Evolutionary conservation across 2,113 vertebrate species (phyloP).

Genomic region (Gobiocypris rarus): DNA sequence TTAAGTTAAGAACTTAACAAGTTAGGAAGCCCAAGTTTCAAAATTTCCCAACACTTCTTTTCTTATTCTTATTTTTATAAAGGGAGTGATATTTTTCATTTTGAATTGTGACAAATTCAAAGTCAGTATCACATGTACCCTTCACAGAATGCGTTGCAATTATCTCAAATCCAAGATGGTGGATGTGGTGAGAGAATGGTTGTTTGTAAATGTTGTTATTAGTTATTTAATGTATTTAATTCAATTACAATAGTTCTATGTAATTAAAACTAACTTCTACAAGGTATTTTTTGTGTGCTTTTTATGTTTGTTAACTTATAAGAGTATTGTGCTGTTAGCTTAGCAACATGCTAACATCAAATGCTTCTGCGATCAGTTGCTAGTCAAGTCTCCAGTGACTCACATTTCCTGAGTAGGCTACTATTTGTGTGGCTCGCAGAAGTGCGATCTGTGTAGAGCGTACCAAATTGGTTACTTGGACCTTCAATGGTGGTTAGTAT

Average conservation of each 20-base stretch:
- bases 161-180: neutral
- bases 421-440: neutral
- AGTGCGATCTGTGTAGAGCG: neutral
- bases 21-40: neutral
- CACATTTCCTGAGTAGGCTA: neutral
- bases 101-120: neutral
- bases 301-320: neutral
- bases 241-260: neutral
- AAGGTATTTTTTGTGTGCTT: neutral
- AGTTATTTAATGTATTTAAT: no score
- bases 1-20: no score
- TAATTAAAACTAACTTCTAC: neutral
- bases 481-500: neutral
- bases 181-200: neutral
- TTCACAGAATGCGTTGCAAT: neutral
- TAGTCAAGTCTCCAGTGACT: neutral
- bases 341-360: neutral
- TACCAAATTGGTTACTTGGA: neutral
- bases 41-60: neutral
- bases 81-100: neutral
- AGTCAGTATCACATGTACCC: neutral
- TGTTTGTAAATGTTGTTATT: no score
- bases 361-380: neutral
- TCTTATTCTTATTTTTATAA: neutral
- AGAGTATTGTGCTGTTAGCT: neutral